Base-by-base conservation (phyloP, 2,888 invertebrate species). In the Phalera bucephala region DNA sequence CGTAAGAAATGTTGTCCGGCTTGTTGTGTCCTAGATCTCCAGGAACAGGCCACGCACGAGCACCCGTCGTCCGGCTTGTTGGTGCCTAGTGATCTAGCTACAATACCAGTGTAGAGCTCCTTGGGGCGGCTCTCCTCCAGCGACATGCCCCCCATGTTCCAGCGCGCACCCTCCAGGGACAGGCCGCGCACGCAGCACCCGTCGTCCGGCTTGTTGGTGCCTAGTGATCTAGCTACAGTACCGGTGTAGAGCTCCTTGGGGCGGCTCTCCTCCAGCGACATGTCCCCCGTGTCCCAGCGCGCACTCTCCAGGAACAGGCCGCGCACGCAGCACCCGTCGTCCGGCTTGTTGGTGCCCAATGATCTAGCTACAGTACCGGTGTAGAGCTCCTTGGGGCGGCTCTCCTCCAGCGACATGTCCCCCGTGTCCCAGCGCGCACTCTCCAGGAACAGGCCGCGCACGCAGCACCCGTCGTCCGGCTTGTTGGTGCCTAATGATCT, bases 1-100 rank as follows among this genome's bases (percentile, higher is more conserved):
- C 91, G 0, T 94, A 75, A 0, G 78, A 40, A 68, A 87, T 80
- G 55, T 79, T 89, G 0, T 87, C 74, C 28, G 70, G 58, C 68
- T 94, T 93, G 95, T 95, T 96, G 23, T 94, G 84, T n/a, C 94
- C 94, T 0, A n/a, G n/a, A 96, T 96, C 73, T 96, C 95, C 31
- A 96, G 72, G 73, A 90, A 96, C 40, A 96, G 69, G 0, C 94
- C 94, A 35, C 91, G 90, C 26, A 94, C 91, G 45, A 92, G 50
- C 93, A 93, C 0, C 94, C 94, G 59, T 93, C 92, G 0, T 72
- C 75, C 0, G 91, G 91, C 48, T 90, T 76, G 52, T 80, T 77
- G 0, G 52, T n/a, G n/a, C n/a, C n/a, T n/a, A n/a, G n/a, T n/a
- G n/a, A n/a, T n/a, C n/a, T n/a, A n/a, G n/a, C n/a, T n/a, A n/a